A percentile compares a stretch with the other conserved stretches of the same genome.
Evolutionary conservation across 2,888 invertebrate species (phyloP).

Genomic region (Drosophila kuntzei): DNA sequence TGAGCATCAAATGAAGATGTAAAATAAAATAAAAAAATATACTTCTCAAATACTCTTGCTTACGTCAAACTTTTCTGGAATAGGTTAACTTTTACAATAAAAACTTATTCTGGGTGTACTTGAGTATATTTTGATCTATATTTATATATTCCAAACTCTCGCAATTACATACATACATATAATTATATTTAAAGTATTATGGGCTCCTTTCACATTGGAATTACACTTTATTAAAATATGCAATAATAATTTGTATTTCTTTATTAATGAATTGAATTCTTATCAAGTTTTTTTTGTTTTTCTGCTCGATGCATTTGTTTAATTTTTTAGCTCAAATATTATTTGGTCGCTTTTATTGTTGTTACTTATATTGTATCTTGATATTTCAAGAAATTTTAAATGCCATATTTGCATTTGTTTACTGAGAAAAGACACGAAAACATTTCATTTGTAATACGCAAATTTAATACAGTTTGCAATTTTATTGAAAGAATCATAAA

Average conservation of each 20-base stretch:
- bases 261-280: conserved; percentile 39
- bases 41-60: too few relatives aligned
- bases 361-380: conserved; percentile 2
- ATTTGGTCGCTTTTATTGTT: conserved; percentile 50
- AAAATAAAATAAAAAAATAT: too few relatives aligned
- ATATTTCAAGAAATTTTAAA: conserved; percentile 33
- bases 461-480: conserved; percentile 66
- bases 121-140: conserved; percentile 15
- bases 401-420: conserved; percentile 45
- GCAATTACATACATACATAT: conserved; percentile 31
- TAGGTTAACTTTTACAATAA: neutral
- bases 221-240: conserved; percentile 43
- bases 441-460: conserved; percentile 56
- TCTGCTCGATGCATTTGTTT: conserved; percentile 37
- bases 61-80: too few relatives aligned
- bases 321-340: conserved; percentile 51
- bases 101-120: neutral
- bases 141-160: conserved; percentile 15
- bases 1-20: too few relatives aligned
- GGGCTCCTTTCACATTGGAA: conserved; percentile 33
- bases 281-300: conserved; percentile 9
- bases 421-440: conserved; percentile 50
- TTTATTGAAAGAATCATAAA: conserved; percentile 56
- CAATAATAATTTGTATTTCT: conserved; percentile 19
- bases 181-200: conserved; percentile 39